These are phyloP conservation scores for Epinotia brunnichana DNA, from an alignment of 2,888 invertebrate species.

Conservation along the genomic window DNA sequence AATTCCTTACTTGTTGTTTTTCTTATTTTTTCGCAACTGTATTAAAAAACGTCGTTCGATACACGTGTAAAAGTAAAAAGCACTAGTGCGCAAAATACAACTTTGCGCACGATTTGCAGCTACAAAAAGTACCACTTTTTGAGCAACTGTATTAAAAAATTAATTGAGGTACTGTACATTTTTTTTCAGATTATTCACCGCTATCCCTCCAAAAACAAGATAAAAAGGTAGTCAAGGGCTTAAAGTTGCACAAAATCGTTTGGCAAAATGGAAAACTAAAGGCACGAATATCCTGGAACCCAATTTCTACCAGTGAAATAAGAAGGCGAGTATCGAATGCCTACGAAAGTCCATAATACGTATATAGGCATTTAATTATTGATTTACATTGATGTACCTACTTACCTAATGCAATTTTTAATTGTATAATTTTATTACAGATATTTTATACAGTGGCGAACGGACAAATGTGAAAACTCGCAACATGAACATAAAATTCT, in stretches of 20 bases:
- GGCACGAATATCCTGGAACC: slow-evolving; percentile 73
- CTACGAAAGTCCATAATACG: not conserved
- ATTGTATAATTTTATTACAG: slow-evolving; percentile 54
- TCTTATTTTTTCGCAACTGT: too few relatives aligned
- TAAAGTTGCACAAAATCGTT: slow-evolving; percentile 70
- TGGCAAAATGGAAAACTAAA: slow-evolving; percentile 73
- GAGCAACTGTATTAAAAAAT: too few relatives aligned
- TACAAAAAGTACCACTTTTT: too few relatives aligned
- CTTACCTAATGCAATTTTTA: not conserved
- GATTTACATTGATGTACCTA: too few relatives aligned
- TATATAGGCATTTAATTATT: not conserved
- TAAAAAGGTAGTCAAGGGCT: slow-evolving; percentile 61
- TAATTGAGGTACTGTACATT: not conserved
- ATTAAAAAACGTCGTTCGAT: too few relatives aligned
- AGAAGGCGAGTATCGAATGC: slow-evolving; percentile 56
- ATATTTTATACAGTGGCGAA: slow-evolving; percentile 73
- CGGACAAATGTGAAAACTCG: slow-evolving; percentile 66
- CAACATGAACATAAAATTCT: slow-evolving; percentile 71
- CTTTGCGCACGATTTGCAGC: too few relatives aligned
- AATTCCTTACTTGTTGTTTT: too few relatives aligned
- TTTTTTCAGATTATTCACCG: slow-evolving; percentile 60
- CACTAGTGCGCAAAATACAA: too few relatives aligned
- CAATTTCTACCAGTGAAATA: slow-evolving; percentile 57
- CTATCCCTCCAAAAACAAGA: slow-evolving; percentile 60
- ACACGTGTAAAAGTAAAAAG: too few relatives aligned